Evolutionary conservation across 2,113 vertebrate species (phyloP).

Genomic region (Pluvianellus socialis): DNA sequence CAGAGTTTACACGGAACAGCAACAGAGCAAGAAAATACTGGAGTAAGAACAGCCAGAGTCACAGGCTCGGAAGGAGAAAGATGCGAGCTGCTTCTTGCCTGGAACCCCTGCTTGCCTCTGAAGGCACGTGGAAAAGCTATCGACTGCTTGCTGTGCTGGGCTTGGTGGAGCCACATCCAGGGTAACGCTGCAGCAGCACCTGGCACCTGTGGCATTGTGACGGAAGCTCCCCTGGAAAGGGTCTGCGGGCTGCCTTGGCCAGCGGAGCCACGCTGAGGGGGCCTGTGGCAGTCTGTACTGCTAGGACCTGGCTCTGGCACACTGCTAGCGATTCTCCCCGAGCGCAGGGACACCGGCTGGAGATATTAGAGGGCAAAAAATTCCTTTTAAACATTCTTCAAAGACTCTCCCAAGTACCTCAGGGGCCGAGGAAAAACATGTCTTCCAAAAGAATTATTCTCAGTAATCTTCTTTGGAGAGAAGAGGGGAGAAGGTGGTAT

Average conservation of each 20-base stretch:
- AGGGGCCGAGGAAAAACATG: accelerated
- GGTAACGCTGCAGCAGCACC: background rate
- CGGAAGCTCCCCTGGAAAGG: background rate
- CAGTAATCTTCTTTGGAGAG: background rate
- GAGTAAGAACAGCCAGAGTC: background rate
- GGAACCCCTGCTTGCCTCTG: background rate
- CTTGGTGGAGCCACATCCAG: background rate
- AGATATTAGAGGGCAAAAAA: background rate
- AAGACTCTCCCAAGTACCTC: background rate
- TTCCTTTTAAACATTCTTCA: background rate
- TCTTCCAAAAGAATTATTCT: background rate
- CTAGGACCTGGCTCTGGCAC: background rate
- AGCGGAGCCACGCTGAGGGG: background rate
- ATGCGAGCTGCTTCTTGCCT: background rate
- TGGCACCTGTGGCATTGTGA: background rate
- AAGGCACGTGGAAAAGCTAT: background rate
- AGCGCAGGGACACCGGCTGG: background rate
- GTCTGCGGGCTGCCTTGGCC: background rate
- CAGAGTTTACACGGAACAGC: background rate
- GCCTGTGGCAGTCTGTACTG: accelerated
- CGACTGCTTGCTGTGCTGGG: background rate
- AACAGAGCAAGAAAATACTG: background rate
- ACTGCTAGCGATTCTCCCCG: background rate
- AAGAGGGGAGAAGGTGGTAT: background rate
- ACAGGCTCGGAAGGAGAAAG: background rate